A percentile compares a stretch with the other conserved stretches of the same genome.
These are phyloP conservation scores for Caradrina kadenii DNA, from an alignment of 2,888 invertebrate genomes.

Conservation along the genomic window DNA sequence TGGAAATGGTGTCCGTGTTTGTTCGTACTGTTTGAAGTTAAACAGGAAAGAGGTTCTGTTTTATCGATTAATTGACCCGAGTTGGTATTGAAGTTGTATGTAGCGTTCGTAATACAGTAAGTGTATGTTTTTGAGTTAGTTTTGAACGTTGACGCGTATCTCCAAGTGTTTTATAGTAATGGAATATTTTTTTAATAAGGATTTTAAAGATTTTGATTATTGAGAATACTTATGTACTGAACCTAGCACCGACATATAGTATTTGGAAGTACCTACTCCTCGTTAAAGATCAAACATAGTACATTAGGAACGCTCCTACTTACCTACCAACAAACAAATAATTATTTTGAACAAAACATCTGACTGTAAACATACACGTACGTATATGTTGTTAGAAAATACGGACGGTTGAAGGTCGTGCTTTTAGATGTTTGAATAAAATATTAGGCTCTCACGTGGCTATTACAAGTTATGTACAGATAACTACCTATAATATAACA, in stretches of 20 bases:
- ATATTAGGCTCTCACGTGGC: constrained; percentile 48
- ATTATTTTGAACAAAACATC: constrained; percentile 22
- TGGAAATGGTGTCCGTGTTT: constrained; percentile 13
- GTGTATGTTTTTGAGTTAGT: constrained; percentile 11
- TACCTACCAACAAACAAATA: background rate
- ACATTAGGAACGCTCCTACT: background rate
- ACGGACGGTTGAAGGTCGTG: constrained; percentile 31
- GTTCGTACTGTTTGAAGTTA: constrained; percentile 1
- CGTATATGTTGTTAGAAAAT: constrained; percentile 1
- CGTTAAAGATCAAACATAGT: constrained; percentile 1
- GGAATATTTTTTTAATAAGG: background rate
- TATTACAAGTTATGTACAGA: constrained; percentile 14
- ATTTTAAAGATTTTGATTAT: background rate
- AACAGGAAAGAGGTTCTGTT: constrained; percentile 17
- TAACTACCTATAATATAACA: background rate
- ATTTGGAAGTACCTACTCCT: background rate
- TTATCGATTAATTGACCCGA: constrained; percentile 30
- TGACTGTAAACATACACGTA: background rate
- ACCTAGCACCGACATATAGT: background rate
- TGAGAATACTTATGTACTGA: background rate
- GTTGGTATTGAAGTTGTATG: constrained; percentile 25
- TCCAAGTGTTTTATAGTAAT: background rate
- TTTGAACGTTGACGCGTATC: background rate
- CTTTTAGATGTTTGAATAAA: constrained; percentile 38
- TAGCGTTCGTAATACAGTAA: background rate